Percentiles rank a stretch among this genome's conserved stretches.
Conservation (phyloP, 2,888 invertebrate species). For the Amphipoea oculea region DNA sequence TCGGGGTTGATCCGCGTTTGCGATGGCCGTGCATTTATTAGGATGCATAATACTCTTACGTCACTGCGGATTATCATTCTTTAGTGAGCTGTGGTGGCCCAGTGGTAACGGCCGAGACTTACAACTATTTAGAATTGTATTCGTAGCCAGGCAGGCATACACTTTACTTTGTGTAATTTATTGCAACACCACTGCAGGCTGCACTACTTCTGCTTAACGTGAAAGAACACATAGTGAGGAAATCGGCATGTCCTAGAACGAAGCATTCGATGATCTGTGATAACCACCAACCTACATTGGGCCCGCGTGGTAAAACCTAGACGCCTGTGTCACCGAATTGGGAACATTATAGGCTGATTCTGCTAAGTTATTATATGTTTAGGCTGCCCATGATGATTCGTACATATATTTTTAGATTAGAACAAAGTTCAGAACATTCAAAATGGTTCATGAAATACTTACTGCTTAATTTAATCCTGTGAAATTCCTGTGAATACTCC, state of each 20-base stretch:
- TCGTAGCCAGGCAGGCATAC: background rate
- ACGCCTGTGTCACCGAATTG: background rate
- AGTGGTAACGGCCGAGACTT: background rate
- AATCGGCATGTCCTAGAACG: background rate
- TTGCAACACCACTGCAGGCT: background rate
- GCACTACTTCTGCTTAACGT: background rate
- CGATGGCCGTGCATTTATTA: conserved; percentile 4
- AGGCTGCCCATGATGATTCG: background rate
- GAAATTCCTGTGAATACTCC: conserved; percentile 53
- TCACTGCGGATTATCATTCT: background rate
- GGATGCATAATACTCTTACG: conserved; percentile 10
- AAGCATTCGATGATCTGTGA: background rate
- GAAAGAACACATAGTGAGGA: background rate
- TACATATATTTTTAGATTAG: background rate
- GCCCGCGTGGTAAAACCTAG: background rate
- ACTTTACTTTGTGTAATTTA: background rate
- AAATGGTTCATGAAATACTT: conserved; percentile 6
- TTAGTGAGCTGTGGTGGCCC: background rate
- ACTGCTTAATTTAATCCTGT: conserved; percentile 22
- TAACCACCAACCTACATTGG: background rate
- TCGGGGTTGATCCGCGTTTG: background rate
- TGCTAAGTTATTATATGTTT: background rate
- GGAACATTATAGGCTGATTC: background rate
- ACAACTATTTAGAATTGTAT: background rate
- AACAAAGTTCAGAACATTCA: background rate